These are phyloP conservation scores for Diadromus collaris DNA, from an alignment of 2,888 invertebrate genomes.

Conservation along the genomic window DNA sequence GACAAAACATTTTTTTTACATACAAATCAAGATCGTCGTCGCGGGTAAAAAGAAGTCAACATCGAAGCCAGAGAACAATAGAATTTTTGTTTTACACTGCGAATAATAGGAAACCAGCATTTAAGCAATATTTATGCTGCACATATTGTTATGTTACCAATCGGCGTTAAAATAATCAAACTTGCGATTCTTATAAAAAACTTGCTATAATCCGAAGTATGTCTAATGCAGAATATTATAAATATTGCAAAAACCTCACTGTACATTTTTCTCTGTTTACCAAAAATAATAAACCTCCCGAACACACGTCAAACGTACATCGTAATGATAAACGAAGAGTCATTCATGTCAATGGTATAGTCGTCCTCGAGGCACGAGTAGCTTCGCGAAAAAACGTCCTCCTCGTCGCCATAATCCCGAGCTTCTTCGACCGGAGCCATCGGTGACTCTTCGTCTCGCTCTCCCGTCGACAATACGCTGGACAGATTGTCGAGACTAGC, in stretches of 20 bases:
- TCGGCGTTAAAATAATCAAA: no score
- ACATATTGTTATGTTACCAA: no score
- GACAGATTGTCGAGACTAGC: slow-evolving; percentile 29
- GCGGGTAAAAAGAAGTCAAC: no score
- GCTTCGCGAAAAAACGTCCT: slow-evolving; percentile 24
- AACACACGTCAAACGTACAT: slow-evolving; percentile 58
- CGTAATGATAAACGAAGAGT: slow-evolving; percentile 57
- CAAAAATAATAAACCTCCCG: background rate
- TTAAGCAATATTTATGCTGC: background rate
- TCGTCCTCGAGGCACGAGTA: slow-evolving; percentile 46
- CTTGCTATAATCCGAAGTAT: background rate
- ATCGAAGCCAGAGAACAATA: no score
- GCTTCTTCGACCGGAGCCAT: background rate
- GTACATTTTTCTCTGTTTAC: background rate
- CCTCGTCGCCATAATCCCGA: background rate
- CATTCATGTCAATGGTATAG: slow-evolving; percentile 21
- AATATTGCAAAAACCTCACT: background rate
- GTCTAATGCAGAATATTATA: background rate
- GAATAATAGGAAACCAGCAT: background rate
- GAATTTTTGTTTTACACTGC: no score
- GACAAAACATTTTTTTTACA: no score
- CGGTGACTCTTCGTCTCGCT: background rate
- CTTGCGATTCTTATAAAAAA: background rate
- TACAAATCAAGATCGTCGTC: no score
- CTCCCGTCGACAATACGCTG: background rate